Evolutionary conservation across 2,888 invertebrate genomes (phyloP), one percentile per base, ranked within the genome.

Genomic region (Drosophila peninsularis): DNA sequence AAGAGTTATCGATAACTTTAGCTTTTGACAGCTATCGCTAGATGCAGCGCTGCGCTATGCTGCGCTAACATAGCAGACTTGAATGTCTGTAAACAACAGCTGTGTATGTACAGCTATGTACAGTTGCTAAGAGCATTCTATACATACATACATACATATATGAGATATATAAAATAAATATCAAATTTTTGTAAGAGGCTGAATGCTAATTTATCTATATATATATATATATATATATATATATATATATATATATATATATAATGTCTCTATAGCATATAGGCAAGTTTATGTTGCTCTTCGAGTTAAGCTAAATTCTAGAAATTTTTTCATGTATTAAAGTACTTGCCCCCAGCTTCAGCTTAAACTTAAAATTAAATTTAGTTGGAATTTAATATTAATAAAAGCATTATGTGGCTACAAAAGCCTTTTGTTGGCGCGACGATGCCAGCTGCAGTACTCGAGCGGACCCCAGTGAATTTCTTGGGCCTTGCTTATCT

Each of bases 331-430:
- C 4, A 11, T 3, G 5, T 14, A 13, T 36, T 5, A 5, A 36
- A 14, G 1, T 4, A 34, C 14, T 4, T 24, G 1, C 10, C 10
- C 14, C 5, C 5, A 5, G 5, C n/a, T 27, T 5, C n/a, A n/a
- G n/a, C 45, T 45, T n/a, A 0, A 27, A 2, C 39, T 39, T 17
- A 1, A 17, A 37, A 14, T 44, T 24, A 14, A 44, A 45, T 27
- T 27, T 3, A 11, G 30, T 47, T 30, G 1, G 0, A 47, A 47
- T 47, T 30, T 30, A 17, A 47, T 47, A 27, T 45, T 17, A 45
- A 45, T 47, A n/a, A 10, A 47, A 47, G 30, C 30, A 30, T 47
- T 47, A 30, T 44, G 44, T 44, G 42, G 42, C 44, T 24, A 24
- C 5, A 45, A 7, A 32, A 47, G 47, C 13, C 13, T 19, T 32